phyloP scores from a whole-genome alignment of 2,113 vertebrate genomes.

The Datnioides undecimradiatus region DNA sequence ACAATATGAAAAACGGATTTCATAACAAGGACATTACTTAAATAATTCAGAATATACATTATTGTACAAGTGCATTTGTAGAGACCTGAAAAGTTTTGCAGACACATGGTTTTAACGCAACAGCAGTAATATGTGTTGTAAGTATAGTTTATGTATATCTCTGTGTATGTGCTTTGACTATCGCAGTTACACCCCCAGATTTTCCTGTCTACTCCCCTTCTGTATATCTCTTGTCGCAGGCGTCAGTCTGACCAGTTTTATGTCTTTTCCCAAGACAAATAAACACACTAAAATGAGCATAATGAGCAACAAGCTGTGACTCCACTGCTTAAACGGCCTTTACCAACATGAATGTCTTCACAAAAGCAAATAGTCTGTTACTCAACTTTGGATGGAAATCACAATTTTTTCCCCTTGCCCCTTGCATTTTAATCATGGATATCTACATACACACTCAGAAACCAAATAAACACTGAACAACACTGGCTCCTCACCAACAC shows the following conservation, averaged over 20 bases:
- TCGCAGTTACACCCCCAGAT: not conserved
- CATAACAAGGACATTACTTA: not conserved
- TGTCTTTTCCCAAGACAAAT: conserved; percentile 52
- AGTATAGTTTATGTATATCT: not conserved
- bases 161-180: conserved; percentile 15
- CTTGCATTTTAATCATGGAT: conserved; percentile 34
- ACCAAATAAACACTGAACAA: conserved; percentile 56
- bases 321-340: conserved; percentile 20
- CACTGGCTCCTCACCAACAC: conserved; percentile 21
- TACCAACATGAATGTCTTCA: conserved; percentile 34
- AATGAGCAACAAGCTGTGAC: conserved; percentile 39
- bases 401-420: not conserved
- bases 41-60: not conserved
- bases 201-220: not conserved
- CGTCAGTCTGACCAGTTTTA: conserved; percentile 46
- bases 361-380: conserved; percentile 47
- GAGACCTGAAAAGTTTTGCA: not conserved
- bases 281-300: conserved; percentile 57
- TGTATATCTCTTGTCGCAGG: conserved; percentile 9
- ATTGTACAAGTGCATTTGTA: not conserved
- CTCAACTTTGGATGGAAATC: conserved; percentile 29
- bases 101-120: not conserved
- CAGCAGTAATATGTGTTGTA: not conserved
- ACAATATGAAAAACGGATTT: conserved; percentile 36
- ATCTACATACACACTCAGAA: conserved; percentile 42